phyloP scores from a whole-genome alignment of 2,113 vertebrate genomes.

The Irena cyanogastra region DNA sequence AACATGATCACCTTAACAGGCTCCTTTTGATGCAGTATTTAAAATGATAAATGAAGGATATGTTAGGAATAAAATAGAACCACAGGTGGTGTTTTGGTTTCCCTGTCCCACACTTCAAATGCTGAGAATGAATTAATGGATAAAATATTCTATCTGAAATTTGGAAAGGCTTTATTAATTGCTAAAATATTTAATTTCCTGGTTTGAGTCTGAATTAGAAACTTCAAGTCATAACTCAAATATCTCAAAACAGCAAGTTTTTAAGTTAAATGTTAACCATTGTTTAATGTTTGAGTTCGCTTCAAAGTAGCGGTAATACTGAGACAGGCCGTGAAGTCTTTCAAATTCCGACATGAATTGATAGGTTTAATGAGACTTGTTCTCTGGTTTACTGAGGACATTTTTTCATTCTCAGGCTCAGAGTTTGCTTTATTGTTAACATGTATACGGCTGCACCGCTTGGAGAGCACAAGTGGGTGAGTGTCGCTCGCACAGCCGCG shows the following conservation, averaged over 20 bases:
- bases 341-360: neutral
- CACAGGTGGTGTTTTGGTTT: constrained; percentile 55
- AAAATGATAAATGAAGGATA: constrained; percentile 32
- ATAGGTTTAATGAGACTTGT: neutral
- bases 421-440: neutral
- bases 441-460: fast-evolving
- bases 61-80: constrained; percentile 56
- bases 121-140: constrained; percentile 16
- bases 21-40: constrained; percentile 54
- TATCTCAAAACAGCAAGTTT: neutral
- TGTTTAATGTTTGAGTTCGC: neutral
- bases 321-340: neutral
- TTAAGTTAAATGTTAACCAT: neutral
- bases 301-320: neutral
- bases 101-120: constrained; percentile 15
- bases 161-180: neutral
- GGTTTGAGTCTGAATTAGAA: constrained; percentile 23
- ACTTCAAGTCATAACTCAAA: neutral
- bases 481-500: neutral
- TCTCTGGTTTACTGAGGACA: neutral
- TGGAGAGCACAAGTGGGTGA: fast-evolving
- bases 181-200: constrained; percentile 53
- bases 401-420: neutral
- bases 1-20: constrained; percentile 48
- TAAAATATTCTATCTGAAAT: neutral